phyloP scores from a whole-genome alignment of 2,888 invertebrate species.

The Amaurobius ferox region DNA sequence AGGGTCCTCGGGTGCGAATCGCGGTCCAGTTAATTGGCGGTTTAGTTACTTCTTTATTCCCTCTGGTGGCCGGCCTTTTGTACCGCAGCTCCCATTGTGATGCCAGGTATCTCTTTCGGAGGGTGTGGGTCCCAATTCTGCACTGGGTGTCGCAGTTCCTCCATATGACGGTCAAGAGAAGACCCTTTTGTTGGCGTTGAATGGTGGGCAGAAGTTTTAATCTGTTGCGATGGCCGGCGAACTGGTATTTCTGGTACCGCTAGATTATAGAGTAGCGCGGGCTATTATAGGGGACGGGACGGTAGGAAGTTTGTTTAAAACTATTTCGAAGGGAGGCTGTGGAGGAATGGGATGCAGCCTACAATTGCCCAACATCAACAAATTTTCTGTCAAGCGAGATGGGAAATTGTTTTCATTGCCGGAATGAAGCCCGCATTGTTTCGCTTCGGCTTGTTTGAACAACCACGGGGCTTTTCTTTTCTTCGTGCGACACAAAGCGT shows the following conservation, averaged over 20 bases:
- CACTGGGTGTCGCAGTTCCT: slow-evolving; percentile 3
- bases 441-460: background rate
- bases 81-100: background rate
- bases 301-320: slow-evolving; percentile 9
- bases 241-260: slow-evolving; percentile 12
- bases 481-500: background rate
- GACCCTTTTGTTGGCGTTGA: slow-evolving; percentile 11
- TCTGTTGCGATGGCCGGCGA: slow-evolving; percentile 14
- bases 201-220: slow-evolving; percentile 14
- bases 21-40: slow-evolving; percentile 2
- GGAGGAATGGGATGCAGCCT: background rate
- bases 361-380: background rate
- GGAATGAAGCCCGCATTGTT: background rate
- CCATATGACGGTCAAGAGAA: slow-evolving; percentile 9
- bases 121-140: slow-evolving; percentile 6
- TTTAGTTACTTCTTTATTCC: slow-evolving; percentile 16
- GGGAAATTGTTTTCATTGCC: background rate
- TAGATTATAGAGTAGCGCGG: slow-evolving; percentile 3
- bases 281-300: background rate
- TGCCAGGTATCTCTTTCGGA: background rate
- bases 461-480: background rate
- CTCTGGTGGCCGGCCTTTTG: background rate
- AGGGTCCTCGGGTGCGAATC: slow-evolving; percentile 5
- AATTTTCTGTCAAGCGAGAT: background rate
- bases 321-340: background rate